These are phyloP conservation scores for Campylomormyrus tamandua DNA, from an alignment of 2,113 vertebrate genomes.

Conservation along the genomic window DNA sequence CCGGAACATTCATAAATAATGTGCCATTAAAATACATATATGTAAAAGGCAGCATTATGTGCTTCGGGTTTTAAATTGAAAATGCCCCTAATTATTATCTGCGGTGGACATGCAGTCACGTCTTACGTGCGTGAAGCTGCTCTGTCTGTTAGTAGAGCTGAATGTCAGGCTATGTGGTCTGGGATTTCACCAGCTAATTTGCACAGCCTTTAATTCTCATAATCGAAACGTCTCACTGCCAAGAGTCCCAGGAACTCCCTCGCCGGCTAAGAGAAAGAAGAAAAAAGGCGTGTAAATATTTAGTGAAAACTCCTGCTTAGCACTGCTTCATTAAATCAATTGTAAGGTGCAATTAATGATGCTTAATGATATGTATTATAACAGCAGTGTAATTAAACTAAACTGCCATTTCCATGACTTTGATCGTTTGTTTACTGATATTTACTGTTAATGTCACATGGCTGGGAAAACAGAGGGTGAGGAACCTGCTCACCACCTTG, in stretches of 20 bases:
- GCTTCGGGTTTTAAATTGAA: neutral
- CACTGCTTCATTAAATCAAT: slow-evolving; percentile 24
- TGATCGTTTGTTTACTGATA: slow-evolving; percentile 31
- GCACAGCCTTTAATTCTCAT: slow-evolving; percentile 28
- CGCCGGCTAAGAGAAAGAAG: slow-evolving; percentile 15
- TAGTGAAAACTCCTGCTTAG: slow-evolving; percentile 18
- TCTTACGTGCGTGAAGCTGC: neutral
- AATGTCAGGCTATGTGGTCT: slow-evolving; percentile 24
- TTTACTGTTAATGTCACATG: slow-evolving; percentile 31
- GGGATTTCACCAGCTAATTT: slow-evolving; percentile 30
- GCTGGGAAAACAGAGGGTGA: neutral
- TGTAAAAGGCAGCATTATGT: neutral
- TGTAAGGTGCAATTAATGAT: slow-evolving; percentile 32
- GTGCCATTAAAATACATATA: neutral
- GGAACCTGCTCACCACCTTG: neutral
- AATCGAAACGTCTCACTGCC: slow-evolving; percentile 25
- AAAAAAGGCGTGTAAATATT: slow-evolving; percentile 29
- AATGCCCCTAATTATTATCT: neutral
- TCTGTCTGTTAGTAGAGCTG: neutral
- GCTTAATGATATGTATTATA: slow-evolving; percentile 29
- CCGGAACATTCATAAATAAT: neutral
- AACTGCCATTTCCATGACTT: slow-evolving; percentile 17
- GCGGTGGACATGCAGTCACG: neutral
- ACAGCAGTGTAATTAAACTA: slow-evolving; percentile 28
- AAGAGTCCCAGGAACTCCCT: slow-evolving; percentile 31